A percentile compares a stretch with the other conserved stretches of the same genome.
Evolutionary conservation across 2,113 vertebrate genomes (phyloP).

Genomic region (Brachyistius frenatus): DNA sequence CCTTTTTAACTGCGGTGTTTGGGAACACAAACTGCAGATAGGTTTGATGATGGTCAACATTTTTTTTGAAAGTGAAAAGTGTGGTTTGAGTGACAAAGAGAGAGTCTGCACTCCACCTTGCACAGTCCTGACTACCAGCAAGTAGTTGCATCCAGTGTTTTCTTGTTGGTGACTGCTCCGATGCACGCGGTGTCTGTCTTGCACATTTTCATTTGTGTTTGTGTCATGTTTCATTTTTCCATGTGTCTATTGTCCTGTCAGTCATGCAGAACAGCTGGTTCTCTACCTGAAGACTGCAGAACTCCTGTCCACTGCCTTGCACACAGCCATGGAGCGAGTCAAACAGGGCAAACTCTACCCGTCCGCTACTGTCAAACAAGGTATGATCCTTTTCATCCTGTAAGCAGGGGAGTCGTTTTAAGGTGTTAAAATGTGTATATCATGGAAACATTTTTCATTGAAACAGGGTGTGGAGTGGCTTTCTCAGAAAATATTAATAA

Average conservation of each 20-base stretch:
- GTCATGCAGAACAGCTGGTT: conserved; percentile 95
- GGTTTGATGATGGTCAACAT: neutral
- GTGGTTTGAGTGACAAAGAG: too few relatives aligned
- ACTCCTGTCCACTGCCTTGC: conserved; percentile 90
- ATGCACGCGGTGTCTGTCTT: neutral
- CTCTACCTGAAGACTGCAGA: conserved; percentile 95
- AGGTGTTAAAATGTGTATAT: neutral
- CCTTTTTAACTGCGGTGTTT: neutral
- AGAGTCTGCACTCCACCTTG: too few relatives aligned
- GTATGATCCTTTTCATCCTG: conserved; percentile 71
- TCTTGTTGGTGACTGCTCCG: conserved; percentile 13
- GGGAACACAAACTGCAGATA: neutral
- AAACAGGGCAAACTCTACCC: conserved; percentile 93
- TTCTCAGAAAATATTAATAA: neutral
- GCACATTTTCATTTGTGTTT: neutral
- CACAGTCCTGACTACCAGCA: too few relatives aligned
- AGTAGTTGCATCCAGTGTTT: neutral
- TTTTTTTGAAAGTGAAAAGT: too few relatives aligned
- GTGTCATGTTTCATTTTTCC: neutral
- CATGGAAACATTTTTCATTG: neutral
- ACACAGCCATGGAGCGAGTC: conserved; percentile 92
- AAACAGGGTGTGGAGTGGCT: neutral
- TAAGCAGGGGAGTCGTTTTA: neutral
- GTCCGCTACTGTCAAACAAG: conserved; percentile 94
- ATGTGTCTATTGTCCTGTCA: conserved; percentile 63